These are phyloP conservation scores for Hipparchia sbordonii DNA, from an alignment of 2,888 invertebrate genomes.

Conservation along the genomic window DNA sequence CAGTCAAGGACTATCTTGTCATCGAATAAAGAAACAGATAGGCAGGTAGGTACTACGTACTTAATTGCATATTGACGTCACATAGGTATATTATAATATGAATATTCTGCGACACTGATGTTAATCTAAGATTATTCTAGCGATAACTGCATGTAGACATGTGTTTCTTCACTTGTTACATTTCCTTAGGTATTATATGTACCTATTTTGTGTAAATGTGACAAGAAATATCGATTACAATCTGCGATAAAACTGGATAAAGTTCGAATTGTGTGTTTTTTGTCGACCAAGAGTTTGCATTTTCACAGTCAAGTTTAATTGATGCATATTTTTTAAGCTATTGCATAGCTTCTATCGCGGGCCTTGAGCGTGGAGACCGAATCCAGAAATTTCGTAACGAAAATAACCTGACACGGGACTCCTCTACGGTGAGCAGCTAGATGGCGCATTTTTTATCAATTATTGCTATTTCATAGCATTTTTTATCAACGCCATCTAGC, in stretches of 20 bases:
- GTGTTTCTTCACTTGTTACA: constrained; percentile 7
- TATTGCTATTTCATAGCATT: too few species aligned
- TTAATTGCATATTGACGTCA: not conserved
- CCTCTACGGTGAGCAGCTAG: too few species aligned
- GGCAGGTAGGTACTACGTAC: too few species aligned
- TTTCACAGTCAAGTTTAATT: not conserved
- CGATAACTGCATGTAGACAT: constrained; percentile 7
- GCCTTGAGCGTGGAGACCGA: too few species aligned
- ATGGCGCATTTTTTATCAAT: too few species aligned
- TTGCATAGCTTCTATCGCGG: too few species aligned
- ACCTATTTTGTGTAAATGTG: not conserved
- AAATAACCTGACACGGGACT: too few species aligned
- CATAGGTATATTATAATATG: not conserved
- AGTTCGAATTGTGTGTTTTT: not conserved
- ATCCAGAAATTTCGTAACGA: too few species aligned
- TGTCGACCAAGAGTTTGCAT: not conserved
- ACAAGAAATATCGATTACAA: constrained; percentile 9
- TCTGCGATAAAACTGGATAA: constrained; percentile 1
- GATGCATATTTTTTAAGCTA: too few species aligned
- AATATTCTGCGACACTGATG: not conserved
- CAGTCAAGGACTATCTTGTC: too few species aligned
- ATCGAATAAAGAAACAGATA: too few species aligned
- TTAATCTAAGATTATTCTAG: constrained; percentile 10
- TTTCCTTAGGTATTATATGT: not conserved
- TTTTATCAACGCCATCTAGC: too few species aligned